phyloP scores from a whole-genome alignment of 2,888 invertebrate species.

The Cyaniris semiargus region DNA sequence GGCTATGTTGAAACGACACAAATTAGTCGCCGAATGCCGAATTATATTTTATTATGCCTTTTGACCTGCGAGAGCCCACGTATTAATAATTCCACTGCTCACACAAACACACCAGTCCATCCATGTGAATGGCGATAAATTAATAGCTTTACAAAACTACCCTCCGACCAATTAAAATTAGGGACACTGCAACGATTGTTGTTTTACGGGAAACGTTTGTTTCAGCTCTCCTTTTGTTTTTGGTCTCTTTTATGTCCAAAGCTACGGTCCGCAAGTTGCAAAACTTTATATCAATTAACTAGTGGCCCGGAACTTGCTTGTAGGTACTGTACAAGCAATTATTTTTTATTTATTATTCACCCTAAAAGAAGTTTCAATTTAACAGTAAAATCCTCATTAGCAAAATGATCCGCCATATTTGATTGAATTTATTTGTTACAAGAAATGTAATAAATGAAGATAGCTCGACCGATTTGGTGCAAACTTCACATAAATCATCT shows the following conservation, averaged over 20 bases:
- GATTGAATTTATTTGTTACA: too few relatives aligned
- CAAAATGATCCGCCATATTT: too few relatives aligned
- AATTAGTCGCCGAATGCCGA: background rate
- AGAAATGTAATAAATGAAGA: too few relatives aligned
- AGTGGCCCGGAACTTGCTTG: too few relatives aligned
- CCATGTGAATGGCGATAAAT: constrained; percentile 1
- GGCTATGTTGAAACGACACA: background rate
- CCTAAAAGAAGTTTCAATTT: too few relatives aligned
- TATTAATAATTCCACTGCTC: background rate
- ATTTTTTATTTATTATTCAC: too few relatives aligned
- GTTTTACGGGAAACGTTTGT: background rate
- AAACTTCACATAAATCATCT: too few relatives aligned
- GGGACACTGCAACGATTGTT: background rate
- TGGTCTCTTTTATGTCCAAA: background rate
- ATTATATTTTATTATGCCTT: constrained; percentile 1
- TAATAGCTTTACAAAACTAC: background rate
- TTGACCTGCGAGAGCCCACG: background rate
- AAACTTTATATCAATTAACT: too few relatives aligned
- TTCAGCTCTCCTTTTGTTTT: background rate
- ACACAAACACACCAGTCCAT: background rate
- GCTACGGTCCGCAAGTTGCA: too few relatives aligned
- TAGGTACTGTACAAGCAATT: too few relatives aligned
- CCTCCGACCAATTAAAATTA: constrained; percentile 16
- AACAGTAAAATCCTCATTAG: too few relatives aligned
- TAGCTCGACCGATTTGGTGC: too few relatives aligned